Percentiles rank a stretch among this genome's conserved stretches.
Evolutionary conservation across 2,113 vertebrate species (phyloP).

Genomic region (Indri indri): DNA sequence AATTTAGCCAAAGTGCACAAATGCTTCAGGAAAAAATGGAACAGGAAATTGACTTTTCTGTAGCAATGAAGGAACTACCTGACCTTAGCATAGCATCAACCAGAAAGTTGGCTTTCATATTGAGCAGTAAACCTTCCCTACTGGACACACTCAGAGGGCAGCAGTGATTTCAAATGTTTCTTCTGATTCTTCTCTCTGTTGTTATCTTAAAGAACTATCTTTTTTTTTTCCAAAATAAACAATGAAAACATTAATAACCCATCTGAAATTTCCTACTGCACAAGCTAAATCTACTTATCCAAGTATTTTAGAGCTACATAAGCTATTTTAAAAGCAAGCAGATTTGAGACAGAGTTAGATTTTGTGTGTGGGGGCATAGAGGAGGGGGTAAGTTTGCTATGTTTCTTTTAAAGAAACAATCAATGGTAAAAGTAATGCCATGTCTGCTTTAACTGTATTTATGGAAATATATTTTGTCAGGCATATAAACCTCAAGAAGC

Average conservation of each 20-base stretch:
- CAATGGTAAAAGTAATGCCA: background rate
- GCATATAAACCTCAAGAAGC: background rate
- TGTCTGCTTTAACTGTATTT: background rate
- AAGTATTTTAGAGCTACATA: background rate
- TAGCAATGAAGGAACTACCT: conserved; percentile 51
- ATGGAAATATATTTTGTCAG: background rate
- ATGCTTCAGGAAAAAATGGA: conserved; percentile 73
- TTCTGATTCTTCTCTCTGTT: background rate
- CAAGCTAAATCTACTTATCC: background rate
- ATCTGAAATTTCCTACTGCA: background rate
- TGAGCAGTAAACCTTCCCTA: conserved; percentile 13
- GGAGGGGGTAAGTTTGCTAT: background rate
- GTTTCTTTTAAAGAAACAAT: conserved; percentile 19
- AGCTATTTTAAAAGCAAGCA: conserved; percentile 56
- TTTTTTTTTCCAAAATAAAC: background rate
- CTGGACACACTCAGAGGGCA: background rate
- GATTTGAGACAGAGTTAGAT: conserved; percentile 30
- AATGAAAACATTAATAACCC: background rate
- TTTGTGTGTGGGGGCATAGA: background rate
- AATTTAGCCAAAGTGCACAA: conserved; percentile 74
- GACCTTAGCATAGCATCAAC: conserved; percentile 16
- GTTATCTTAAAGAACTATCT: background rate
- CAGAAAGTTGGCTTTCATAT: conserved; percentile 17
- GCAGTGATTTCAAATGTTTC: background rate
- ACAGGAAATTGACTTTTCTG: conserved; percentile 83